A percentile compares a stretch with the other conserved stretches of the same genome.
Evolutionary conservation across 2,113 vertebrate genomes (phyloP).

Genomic region (Corvus moneduloides): DNA sequence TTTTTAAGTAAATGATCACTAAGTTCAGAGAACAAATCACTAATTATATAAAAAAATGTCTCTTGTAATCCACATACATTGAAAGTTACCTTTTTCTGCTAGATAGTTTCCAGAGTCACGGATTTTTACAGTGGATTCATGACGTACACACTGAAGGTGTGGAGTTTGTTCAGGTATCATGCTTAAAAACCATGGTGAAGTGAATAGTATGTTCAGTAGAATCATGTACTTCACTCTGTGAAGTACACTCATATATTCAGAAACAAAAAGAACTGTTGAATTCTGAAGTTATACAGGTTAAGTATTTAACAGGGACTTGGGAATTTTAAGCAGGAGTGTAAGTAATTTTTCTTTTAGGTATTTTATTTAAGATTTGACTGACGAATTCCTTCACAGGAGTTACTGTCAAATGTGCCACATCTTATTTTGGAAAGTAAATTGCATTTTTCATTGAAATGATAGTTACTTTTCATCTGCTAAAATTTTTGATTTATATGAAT

Average conservation of each 20-base stretch:
- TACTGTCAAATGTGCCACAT: background rate
- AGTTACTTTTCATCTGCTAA: background rate
- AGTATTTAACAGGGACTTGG: background rate
- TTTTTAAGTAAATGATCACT: background rate
- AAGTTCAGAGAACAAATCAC: background rate
- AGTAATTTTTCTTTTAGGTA: background rate
- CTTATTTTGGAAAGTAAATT: background rate
- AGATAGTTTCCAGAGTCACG: fast-evolving
- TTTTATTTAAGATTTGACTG: background rate
- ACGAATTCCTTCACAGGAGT: background rate
- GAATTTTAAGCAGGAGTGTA: background rate
- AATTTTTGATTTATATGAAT: background rate
- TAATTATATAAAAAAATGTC: background rate
- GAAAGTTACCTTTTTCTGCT: background rate
- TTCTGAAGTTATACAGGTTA: background rate
- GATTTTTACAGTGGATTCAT: background rate
- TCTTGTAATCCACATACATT: fast-evolving
- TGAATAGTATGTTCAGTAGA: background rate
- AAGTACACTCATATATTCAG: background rate
- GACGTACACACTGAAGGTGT: background rate
- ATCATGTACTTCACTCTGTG: background rate
- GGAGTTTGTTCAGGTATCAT: background rate
- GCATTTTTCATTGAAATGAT: background rate
- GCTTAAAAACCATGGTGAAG: background rate
- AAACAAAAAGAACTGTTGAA: background rate